Evolutionary conservation across 2,888 invertebrate genomes (phyloP), one percentile per base, ranked within the genome.

Genomic region (Laspeyria flexula): DNA sequence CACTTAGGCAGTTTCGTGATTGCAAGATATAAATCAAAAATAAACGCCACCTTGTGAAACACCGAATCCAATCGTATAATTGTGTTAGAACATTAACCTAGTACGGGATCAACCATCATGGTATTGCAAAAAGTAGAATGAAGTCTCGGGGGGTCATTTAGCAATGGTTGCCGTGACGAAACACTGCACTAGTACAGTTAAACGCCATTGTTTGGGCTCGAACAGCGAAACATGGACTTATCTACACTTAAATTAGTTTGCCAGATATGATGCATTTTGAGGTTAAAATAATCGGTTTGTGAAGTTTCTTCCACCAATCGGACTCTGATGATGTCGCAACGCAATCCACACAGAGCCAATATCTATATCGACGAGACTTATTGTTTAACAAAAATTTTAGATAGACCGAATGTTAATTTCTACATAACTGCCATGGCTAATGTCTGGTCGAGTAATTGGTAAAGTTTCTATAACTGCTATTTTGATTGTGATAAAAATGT

Each of bases 181-280:
- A 81, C 70, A 40, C 41, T 41, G 63, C 65, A 68, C 55, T 51
- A 61, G 68, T 75, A 81, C 83, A 72, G 83, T 82, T 82, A 78
- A 64, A 53, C 57, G 58, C 74, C 70, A 84, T 86, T 85, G 84
- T 86, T 82, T 69, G 58, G 57, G 66, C 43, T 64, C 77, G 60
- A 62, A 59, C 55, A 64, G 56, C 71, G 75, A 77, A 74, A 75
- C 78, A 66, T 66, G 71, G 70, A 29, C 77, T 74, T 72, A 62
- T 57, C 59, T 54, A 47, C 16, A 50, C 25, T 21, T 21, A 21
- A 21, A 21, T 3, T 21, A 21, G 5, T 21, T 18, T 25, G 9
- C 25, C 9, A 25, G 25, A 21, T 21, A n/a, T n/a, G n/a, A n/a
- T n/a, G n/a, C n/a, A 5, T 18, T 18, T 5, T 18, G 18, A 3